A percentile compares a stretch with the other conserved stretches of the same genome.
Evolutionary conservation across 2,797 vertebrate genomes (phyloP).

Genomic region (Anguilla anguilla): DNA sequence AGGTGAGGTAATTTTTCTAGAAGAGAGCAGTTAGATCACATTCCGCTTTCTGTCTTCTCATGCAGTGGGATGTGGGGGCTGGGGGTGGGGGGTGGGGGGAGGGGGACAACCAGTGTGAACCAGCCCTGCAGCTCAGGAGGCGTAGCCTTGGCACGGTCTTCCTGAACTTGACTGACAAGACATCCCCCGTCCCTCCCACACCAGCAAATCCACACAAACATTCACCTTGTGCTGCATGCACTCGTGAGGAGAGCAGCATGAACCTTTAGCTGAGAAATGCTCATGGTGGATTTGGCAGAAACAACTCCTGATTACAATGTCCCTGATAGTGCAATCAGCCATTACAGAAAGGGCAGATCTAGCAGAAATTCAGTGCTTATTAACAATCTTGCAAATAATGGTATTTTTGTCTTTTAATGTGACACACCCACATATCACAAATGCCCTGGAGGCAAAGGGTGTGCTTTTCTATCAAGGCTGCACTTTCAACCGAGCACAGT

Average conservation of each 20-base stretch:
- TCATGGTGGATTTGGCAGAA: background rate
- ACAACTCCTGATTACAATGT: background rate
- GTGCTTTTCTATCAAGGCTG: background rate
- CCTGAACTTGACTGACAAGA: conserved; percentile 30
- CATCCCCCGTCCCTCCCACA: conserved; percentile 23
- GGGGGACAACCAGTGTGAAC: conserved; percentile 25
- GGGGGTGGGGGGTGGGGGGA: conserved; percentile 35
- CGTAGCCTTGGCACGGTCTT: conserved; percentile 37
- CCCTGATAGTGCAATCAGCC: background rate
- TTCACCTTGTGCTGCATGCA: background rate
- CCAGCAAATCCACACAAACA: conserved; percentile 8
- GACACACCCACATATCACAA: conserved; percentile 5
- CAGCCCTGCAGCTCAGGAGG: conserved; percentile 40
- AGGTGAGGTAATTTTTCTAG: conserved; percentile 50
- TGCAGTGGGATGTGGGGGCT: conserved; percentile 50
- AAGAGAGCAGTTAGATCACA: conserved; percentile 52
- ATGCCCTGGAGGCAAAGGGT: background rate
- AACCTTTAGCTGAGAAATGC: background rate
- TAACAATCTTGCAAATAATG: conserved; percentile 3
- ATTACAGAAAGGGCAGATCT: background rate
- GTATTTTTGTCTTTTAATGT: background rate
- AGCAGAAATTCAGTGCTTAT: background rate
- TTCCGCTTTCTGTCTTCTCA: conserved; percentile 49
- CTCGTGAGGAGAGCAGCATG: background rate
- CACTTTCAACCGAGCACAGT: background rate